A percentile compares a stretch with the other conserved stretches of the same genome.
Evolutionary conservation across 2,113 vertebrate genomes (phyloP).

Genomic region (Elachura formosa): DNA sequence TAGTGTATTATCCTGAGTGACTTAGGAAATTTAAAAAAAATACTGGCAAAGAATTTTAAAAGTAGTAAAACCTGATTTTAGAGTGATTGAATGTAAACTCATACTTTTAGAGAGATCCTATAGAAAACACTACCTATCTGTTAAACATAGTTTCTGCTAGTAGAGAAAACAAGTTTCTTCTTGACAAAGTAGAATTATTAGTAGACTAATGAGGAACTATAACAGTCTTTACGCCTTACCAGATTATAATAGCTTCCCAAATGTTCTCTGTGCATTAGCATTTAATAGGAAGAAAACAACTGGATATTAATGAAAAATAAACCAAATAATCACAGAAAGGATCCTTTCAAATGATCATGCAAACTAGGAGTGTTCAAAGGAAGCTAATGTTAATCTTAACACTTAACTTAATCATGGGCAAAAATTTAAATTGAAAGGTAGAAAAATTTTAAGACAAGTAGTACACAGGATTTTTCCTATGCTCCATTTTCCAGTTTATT

Average conservation of each 20-base stretch:
- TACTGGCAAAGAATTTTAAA: background rate
- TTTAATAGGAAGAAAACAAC: background rate
- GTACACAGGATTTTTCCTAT: background rate
- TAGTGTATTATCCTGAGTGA: background rate
- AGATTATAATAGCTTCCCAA: background rate
- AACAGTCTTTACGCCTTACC: background rate
- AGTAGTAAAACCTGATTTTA: background rate
- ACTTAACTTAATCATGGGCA: background rate
- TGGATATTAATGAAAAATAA: background rate
- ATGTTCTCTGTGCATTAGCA: background rate
- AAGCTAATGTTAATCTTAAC: background rate
- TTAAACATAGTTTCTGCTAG: background rate
- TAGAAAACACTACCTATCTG: background rate
- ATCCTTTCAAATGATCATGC: background rate
- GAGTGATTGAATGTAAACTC: background rate
- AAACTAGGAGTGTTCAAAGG: background rate
- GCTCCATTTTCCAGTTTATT: background rate
- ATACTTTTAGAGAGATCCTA: accelerated
- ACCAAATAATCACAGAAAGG: background rate
- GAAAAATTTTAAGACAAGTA: background rate
- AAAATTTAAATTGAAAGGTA: background rate
- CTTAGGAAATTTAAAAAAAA: background rate
- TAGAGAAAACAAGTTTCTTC: background rate
- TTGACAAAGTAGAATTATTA: background rate
- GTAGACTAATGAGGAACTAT: background rate